phyloP scores from a whole-genome alignment of 2,113 vertebrate species.

The Solea solea region DNA sequence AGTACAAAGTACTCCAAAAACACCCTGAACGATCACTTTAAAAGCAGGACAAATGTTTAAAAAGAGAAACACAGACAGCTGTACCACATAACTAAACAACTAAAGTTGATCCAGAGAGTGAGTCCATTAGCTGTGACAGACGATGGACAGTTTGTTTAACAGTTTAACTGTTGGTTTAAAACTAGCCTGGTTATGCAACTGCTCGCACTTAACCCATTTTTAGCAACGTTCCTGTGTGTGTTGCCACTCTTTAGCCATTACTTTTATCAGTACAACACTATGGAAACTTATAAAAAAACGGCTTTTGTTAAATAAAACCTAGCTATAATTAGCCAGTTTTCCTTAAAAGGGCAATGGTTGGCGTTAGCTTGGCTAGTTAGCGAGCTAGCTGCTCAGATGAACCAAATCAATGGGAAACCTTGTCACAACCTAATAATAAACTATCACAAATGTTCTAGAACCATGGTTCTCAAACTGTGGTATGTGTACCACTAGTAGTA shows the following conservation, averaged over 20 bases:
- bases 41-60: no score
- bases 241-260: slow-evolving; percentile 6
- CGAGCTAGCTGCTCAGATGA: no score
- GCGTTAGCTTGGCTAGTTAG: background rate
- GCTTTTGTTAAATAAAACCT: background rate
- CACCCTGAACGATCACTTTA: no score
- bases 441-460: no score
- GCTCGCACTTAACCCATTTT: slow-evolving; percentile 21
- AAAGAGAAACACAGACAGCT: no score
- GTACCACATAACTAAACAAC: no score
- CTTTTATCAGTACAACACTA: background rate
- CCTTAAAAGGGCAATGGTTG: slow-evolving; percentile 18
- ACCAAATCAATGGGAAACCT: background rate
- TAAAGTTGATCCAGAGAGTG: background rate
- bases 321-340: background rate
- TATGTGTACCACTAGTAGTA: no score
- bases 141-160: background rate
- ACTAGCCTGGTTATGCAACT: background rate
- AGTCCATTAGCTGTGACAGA: background rate
- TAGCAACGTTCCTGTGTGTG: background rate
- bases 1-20: no score
- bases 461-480: no score
- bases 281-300: background rate
- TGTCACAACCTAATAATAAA: no score
- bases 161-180: background rate